phyloP scores from a whole-genome alignment of 2,113 vertebrate genomes.

The Lepus timidus region DNA sequence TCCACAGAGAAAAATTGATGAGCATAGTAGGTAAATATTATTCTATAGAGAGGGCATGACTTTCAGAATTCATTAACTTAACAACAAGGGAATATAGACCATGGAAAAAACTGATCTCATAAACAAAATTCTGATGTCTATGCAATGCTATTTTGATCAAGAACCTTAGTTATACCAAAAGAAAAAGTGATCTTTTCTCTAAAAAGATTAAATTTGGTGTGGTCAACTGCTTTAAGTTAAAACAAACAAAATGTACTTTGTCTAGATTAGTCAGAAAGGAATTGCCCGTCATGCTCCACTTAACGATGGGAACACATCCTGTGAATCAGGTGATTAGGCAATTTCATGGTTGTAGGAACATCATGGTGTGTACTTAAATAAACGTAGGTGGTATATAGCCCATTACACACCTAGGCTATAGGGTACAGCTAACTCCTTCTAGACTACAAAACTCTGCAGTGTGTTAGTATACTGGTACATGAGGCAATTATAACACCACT shows the following conservation, averaged over 20 bases:
- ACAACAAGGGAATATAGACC: not conserved
- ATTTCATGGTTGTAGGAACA: too few relatives aligned
- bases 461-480: too few relatives aligned
- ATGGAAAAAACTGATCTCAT: not conserved
- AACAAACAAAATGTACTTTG: slow-evolving; percentile 9
- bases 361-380: too few relatives aligned
- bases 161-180: not conserved
- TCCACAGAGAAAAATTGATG: slow-evolving; percentile 4
- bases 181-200: not conserved
- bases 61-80: not conserved
- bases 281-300: not conserved
- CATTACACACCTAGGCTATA: too few relatives aligned
- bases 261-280: not conserved
- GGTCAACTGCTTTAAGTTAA: not conserved
- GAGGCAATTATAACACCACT: too few relatives aligned
- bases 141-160: slow-evolving; percentile 25
- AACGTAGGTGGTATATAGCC: too few relatives aligned
- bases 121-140: not conserved
- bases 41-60: not conserved
- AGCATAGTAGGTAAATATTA: not conserved
- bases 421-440: too few relatives aligned
- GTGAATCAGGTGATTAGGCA: too few relatives aligned
- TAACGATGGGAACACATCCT: too few relatives aligned
- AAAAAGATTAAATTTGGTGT: not conserved
- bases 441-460: too few relatives aligned